Conservation (phyloP, 2,113 vertebrate genomes). For the Talpa occidentalis region DNA sequence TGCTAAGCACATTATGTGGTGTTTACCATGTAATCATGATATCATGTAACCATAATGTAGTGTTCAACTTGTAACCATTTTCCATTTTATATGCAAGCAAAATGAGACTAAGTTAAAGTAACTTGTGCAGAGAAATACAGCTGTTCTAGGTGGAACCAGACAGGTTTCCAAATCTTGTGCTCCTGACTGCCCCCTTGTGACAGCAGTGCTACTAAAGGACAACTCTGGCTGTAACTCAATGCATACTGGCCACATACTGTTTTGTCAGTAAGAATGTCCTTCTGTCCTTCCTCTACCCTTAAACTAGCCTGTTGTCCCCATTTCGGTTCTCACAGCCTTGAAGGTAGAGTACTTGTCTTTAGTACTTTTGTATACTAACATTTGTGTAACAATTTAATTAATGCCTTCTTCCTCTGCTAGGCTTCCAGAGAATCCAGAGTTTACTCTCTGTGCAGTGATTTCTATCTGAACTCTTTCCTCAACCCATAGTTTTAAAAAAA, state of each 20-base stretch:
- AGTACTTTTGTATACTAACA: not conserved
- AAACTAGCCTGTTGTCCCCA: not conserved
- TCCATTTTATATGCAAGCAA: not conserved
- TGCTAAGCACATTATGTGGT: not conserved
- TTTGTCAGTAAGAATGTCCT: not conserved
- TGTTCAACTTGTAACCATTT: not conserved
- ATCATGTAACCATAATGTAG: not conserved
- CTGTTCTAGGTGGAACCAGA: not conserved
- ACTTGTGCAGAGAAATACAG: not conserved
- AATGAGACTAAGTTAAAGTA: not conserved
- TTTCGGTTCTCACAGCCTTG: not conserved
- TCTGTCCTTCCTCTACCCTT: not conserved
- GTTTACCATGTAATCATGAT: not conserved
- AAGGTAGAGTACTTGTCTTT: not conserved
- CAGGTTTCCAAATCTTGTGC: not conserved
- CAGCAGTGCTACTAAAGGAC: not conserved
- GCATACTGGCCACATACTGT: not conserved
- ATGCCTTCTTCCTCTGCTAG: not conserved
- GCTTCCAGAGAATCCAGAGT: slow-evolving; percentile 25
- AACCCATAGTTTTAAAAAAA: not conserved
- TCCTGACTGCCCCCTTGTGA: not conserved
- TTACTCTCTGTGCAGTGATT: not conserved
- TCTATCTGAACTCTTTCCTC: not conserved
- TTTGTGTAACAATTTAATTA: not conserved
- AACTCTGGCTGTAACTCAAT: rapidly evolving